Base-by-base conservation (phyloP, 1,140 invertebrate species). In the Ceratosolen fusciceps region DNA sequence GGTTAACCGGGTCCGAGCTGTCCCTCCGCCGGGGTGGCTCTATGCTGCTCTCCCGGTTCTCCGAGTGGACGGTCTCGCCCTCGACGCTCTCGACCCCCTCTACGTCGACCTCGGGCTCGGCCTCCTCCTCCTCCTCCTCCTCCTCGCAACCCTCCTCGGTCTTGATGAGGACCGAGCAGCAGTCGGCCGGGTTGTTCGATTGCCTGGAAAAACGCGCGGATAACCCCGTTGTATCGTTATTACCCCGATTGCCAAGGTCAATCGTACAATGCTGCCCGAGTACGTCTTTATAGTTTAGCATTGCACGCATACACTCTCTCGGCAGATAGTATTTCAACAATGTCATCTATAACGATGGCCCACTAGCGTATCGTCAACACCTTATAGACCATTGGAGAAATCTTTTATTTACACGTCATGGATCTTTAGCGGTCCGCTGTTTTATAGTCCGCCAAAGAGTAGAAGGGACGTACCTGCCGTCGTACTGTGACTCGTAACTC, bases 1-100 rank as follows among this genome's bases (percentile, higher is more conserved):
- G 90, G 89, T 96, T 96, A 16, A 96, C 95, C 29, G 95, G 95
- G 88, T 95, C 93, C 0, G 90, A 90, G 74, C 89, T 90, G 84
- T 90, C 90, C 89, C 90, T 90, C 80, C 90, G 85, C 71, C 88
- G 82, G 2, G 88, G 88, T 26, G 89, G 87, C 81, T 91, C 90
- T 74, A 88, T 86, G 81, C 85, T 89, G 79, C 71, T 34, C 78
- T 89, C 89, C 70, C 86, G 85, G 82, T 88, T 90, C 54, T 93
- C 81, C 86, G 90, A 74, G 86, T 91, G 86, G 72, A 91, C 87
- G 80, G 92, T 90, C 54, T 92, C 89, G 80, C 92, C 89, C 8
- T 89, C 90, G 67, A 92, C 91, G 39, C 91, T 92, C 83, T 93
- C 92, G 73, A 91, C 89, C 79, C 92, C 89, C 10, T 89, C 90